Evolutionary conservation across 1,140 invertebrate species (phyloP), one percentile per base, ranked within the genome.

Genomic region (Drosophila fuyamai): DNA sequence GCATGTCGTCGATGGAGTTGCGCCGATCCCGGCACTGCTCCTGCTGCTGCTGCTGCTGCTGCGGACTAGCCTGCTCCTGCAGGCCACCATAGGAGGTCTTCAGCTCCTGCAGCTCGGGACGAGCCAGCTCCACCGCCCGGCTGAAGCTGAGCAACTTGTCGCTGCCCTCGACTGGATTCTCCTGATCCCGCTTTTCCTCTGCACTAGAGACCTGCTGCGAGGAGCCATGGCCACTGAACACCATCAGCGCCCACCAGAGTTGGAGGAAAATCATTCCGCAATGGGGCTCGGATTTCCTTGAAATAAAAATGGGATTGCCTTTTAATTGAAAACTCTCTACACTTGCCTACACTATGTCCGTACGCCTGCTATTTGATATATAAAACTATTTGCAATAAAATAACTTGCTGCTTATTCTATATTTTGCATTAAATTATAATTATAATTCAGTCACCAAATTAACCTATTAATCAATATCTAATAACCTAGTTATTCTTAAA

Each of bases 181-280:
- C 12, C 10, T 14, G 8, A 1, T 43, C 47, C 1, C 23, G 8
- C n/a, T 63, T 43, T 5, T 35, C 5, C 16, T 57, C 10, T 0
- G 13, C 23, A 1, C 9, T 10, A 0, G 43, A 35, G n/a, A 36
- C 3, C 36, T 48, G n/a, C 18, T 51, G 0, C 5, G 43, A 23
- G 32, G 2, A 10, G 7, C 14, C 13, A 12, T 32, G n/a, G 5
- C 60, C 50, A 18, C 61, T 68, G 4, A 84, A 36, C 40, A 90
- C 51, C 46, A 89, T 43, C 7, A 89, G 18, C 5, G 74, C 71
- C 80, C 84, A 89, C 84, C 85, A 89, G 13, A 84, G 43, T 32
- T 72, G 76, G 38, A 67, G 35, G 36, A 67, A 67, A 23, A 70
- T 76, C 84, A 89, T 89, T 3, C 4, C 71, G 14, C 12, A 35